phyloP scores from a whole-genome alignment of 2,888 invertebrate species.

The Spisula solida region DNA sequence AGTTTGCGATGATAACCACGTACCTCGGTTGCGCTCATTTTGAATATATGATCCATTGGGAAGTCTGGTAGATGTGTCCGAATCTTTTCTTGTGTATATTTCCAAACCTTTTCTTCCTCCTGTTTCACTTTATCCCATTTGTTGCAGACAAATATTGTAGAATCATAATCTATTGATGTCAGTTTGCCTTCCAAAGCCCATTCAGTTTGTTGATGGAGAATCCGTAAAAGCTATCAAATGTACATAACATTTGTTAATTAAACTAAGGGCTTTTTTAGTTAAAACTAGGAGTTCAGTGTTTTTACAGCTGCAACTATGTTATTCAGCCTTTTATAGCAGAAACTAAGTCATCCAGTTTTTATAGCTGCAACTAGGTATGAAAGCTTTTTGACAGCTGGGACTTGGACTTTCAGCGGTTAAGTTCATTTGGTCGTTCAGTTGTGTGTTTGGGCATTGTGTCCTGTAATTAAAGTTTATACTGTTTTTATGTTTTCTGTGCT shows the following conservation, averaged over 20 bases:
- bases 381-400: too few relatives aligned
- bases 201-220: slow-evolving; percentile 44
- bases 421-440: too few relatives aligned
- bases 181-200: slow-evolving; percentile 62
- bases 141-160: slow-evolving; percentile 85
- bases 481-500: too few relatives aligned
- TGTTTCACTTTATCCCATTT: slow-evolving; percentile 82
- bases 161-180: slow-evolving; percentile 76
- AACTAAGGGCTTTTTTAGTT: too few relatives aligned
- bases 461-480: too few relatives aligned
- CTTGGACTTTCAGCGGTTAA: too few relatives aligned
- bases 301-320: too few relatives aligned
- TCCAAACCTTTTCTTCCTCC: slow-evolving; percentile 74
- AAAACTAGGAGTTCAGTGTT: too few relatives aligned
- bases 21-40: slow-evolving; percentile 77
- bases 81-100: slow-evolving; percentile 71
- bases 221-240: slow-evolving; percentile 29
- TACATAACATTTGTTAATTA: not conserved
- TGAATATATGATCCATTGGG: slow-evolving; percentile 68
- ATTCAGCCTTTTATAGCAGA: too few relatives aligned
- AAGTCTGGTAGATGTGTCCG: slow-evolving; percentile 69
- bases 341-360: too few relatives aligned
- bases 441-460: too few relatives aligned
- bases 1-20: not conserved
- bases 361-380: too few relatives aligned